These are phyloP conservation scores for Liposcelis brunnea DNA, from an alignment of 2,888 invertebrate genomes.

Conservation along the genomic window DNA sequence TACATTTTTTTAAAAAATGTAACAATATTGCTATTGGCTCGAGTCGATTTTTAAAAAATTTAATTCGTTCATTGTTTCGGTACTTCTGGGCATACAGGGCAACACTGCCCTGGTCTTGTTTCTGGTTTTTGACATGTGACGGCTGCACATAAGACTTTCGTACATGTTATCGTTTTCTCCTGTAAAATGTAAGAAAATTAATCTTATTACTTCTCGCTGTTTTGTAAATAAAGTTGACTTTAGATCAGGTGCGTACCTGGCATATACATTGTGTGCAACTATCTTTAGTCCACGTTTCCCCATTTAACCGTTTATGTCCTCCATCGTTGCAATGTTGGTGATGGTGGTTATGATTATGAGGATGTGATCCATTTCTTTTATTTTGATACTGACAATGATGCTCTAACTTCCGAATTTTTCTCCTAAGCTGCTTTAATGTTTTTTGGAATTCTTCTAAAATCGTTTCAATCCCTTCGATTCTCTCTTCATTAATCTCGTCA, in stretches of 20 bases:
- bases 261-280: constrained; percentile 33
- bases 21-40: too few relatives aligned
- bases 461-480: constrained; percentile 35
- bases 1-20: too few relatives aligned
- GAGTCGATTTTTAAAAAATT: not conserved
- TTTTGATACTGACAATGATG: constrained; percentile 20
- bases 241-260: too few relatives aligned
- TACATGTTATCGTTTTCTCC: constrained; percentile 30
- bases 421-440: constrained; percentile 32
- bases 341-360: constrained; percentile 21
- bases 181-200: constrained; percentile 15
- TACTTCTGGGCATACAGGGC: constrained; percentile 25
- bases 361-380: constrained; percentile 17
- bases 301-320: constrained; percentile 27
- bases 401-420: constrained; percentile 29
- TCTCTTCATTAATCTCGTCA: constrained; percentile 28
- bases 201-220: not conserved
- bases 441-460: constrained; percentile 33
- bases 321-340: constrained; percentile 27
- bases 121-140: constrained; percentile 25
- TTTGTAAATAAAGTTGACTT: too few relatives aligned
- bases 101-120: constrained; percentile 27
- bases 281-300: constrained; percentile 31
- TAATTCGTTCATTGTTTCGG: not conserved
- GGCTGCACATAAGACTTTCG: constrained; percentile 27